Evolutionary conservation across 2,797 vertebrate species (phyloP).

Genomic region (Phalanger gymnotis): DNA sequence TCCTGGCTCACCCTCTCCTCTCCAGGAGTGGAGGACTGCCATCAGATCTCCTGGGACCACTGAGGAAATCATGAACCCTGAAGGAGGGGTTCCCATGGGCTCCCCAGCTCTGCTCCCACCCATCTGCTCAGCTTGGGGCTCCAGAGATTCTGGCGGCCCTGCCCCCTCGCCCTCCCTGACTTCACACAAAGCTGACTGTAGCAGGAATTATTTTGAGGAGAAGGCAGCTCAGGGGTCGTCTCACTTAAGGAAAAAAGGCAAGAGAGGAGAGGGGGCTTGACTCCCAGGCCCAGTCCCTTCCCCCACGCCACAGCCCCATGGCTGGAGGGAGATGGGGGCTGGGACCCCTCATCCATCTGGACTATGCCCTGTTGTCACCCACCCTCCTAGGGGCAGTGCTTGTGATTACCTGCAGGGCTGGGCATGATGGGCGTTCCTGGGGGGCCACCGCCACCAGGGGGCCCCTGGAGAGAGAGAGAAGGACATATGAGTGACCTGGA

Average conservation of each 20-base stretch:
- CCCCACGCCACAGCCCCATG: too few relatives aligned
- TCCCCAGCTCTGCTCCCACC: too few relatives aligned
- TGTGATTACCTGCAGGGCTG: constrained; percentile 93
- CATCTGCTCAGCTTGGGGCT: too few relatives aligned
- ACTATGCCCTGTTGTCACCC: background rate
- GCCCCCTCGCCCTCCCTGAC: background rate
- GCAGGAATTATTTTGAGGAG: too few relatives aligned
- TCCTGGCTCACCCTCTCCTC: too few relatives aligned
- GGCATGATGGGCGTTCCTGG: constrained; percentile 99
- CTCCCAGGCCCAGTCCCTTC: background rate
- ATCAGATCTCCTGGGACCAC: too few relatives aligned
- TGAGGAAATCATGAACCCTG: too few relatives aligned
- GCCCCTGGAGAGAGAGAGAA: constrained; percentile 87
- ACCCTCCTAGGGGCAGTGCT: background rate
- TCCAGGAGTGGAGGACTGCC: too few relatives aligned
- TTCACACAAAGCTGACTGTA: background rate
- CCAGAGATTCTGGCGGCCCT: background rate
- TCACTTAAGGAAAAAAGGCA: too few relatives aligned
- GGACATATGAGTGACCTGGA: constrained; percentile 35
- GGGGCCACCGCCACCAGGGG: constrained; percentile 97
- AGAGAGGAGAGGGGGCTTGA: background rate
- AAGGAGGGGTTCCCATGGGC: too few relatives aligned
- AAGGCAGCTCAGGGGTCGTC: background rate
- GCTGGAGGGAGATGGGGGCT: too few relatives aligned
- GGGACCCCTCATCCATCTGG: background rate